Percentiles rank a stretch among this genome's conserved stretches.
phyloP scores from a whole-genome alignment of 1,140 invertebrate genomes.

The Eriosoma lanigerum region DNA sequence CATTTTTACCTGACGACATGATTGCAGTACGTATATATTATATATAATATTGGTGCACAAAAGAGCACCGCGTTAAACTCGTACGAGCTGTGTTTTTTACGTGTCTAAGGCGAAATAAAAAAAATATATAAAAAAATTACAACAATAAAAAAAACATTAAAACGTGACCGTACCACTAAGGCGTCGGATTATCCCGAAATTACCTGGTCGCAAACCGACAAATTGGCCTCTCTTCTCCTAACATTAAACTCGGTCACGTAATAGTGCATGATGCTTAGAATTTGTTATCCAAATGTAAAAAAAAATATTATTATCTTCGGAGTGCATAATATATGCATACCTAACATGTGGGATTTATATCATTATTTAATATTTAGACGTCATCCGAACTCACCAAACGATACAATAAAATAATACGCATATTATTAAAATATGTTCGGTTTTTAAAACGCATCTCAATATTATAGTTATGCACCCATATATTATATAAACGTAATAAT shows the following conservation, averaged over 20 bases:
- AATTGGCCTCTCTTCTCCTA: constrained; percentile 36
- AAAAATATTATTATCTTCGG: neutral
- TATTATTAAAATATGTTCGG: too few species aligned
- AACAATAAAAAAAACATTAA: constrained; percentile 37
- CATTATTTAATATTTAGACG: neutral
- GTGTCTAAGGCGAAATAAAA: constrained; percentile 17
- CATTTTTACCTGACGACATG: neutral
- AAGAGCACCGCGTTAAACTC: constrained; percentile 3
- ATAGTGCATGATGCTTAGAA: constrained; percentile 11
- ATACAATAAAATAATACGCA: too few species aligned
- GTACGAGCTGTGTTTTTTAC: neutral
- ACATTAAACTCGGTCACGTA: constrained; percentile 47
- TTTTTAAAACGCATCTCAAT: too few species aligned
- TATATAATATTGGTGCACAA: too few species aligned
- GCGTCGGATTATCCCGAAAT: constrained; percentile 48
- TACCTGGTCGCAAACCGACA: constrained; percentile 44
- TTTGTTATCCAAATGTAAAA: neutral
- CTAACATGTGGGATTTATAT: neutral
- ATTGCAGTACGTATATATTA: neutral
- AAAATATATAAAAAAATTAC: constrained; percentile 10
- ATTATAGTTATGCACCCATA: too few species aligned
- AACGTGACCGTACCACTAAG: constrained; percentile 48
- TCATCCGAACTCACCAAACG: neutral
- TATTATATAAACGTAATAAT: too few species aligned
- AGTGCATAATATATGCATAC: neutral